A percentile compares a stretch with the other conserved stretches of the same genome.
phyloP scores from a whole-genome alignment of 2,888 invertebrate genomes.

The Monoplex corrugatus region DNA sequence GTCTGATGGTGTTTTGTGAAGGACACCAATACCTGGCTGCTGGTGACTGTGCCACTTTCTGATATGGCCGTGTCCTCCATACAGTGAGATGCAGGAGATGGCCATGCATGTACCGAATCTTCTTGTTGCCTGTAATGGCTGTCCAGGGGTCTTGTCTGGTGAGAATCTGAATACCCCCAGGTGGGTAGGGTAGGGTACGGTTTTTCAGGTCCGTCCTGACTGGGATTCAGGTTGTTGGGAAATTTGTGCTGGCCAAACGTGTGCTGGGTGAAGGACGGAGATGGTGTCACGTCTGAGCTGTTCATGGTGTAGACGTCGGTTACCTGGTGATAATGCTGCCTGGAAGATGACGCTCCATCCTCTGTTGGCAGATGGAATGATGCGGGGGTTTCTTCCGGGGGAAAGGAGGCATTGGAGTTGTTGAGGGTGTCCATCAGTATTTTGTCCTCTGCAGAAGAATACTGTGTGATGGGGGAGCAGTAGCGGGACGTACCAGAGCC shows the following conservation, averaged over 20 bases:
- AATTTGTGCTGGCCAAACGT: not conserved
- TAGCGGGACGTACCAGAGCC: not conserved
- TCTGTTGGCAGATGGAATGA: not conserved
- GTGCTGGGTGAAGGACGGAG: not conserved
- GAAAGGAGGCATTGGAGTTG: not conserved
- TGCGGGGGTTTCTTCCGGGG: not conserved
- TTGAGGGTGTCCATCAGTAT: constrained; percentile 41
- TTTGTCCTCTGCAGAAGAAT: constrained; percentile 33
- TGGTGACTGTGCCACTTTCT: not conserved
- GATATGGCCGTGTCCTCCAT: not conserved
- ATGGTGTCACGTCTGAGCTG: not conserved
- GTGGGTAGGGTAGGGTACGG: not conserved
- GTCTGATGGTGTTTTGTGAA: not conserved
- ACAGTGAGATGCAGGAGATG: not conserved
- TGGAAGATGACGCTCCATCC: not conserved
- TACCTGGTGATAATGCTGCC: not conserved
- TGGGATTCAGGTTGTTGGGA: no score
- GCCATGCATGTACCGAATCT: not conserved
- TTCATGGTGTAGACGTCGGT: not conserved
- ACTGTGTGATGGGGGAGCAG: not conserved
- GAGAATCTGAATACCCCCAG: not conserved
- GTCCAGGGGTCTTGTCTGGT: no score
- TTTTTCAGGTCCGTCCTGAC: not conserved
- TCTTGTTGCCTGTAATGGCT: not conserved
- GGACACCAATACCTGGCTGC: not conserved